These are phyloP conservation scores for Hylyphantes graminicola DNA, from an alignment of 1,140 invertebrate species.

Conservation along the genomic window DNA sequence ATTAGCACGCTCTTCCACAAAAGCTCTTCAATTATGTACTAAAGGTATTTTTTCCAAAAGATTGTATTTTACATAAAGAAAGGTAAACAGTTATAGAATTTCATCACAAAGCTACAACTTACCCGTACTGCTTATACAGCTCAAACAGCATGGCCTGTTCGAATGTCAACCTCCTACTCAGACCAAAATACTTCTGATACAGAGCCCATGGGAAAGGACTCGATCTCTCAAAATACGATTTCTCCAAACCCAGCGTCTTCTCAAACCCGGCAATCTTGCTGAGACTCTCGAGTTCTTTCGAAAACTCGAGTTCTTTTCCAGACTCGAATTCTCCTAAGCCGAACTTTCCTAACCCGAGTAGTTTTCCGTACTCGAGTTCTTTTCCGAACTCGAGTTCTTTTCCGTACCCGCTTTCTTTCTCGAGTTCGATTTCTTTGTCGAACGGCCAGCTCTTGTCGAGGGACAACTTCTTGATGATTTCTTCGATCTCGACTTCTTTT, in stretches of 20 bases:
- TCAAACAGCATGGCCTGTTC: conserved; percentile 41
- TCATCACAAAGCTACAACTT: neutral
- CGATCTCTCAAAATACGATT: neutral
- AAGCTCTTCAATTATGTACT: too few relatives aligned
- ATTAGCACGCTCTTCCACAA: too few relatives aligned
- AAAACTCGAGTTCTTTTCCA: conserved; percentile 40
- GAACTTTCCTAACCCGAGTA: conserved; percentile 1
- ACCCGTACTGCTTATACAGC: conserved; percentile 46
- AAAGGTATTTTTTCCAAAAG: too few relatives aligned
- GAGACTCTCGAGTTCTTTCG: conserved; percentile 12
- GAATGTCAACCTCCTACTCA: conserved; percentile 31
- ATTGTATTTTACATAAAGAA: too few relatives aligned
- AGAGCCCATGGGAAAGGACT: conserved; percentile 10
- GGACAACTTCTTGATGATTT: conserved; percentile 15
- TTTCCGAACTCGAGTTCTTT: conserved; percentile 38
- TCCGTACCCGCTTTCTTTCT: conserved; percentile 36
- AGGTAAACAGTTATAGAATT: too few relatives aligned
- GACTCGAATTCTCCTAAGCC: neutral
- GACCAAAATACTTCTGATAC: conserved; percentile 42
- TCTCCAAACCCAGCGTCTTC: conserved; percentile 10
- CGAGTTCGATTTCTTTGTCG: neutral
- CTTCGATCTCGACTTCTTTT: conserved; percentile 38
- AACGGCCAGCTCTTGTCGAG: conserved; percentile 48
- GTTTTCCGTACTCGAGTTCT: conserved; percentile 35
- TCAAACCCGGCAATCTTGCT: conserved; percentile 7